A percentile compares a stretch with the other conserved stretches of the same genome.
Conservation (phyloP, 2,888 invertebrate species). For the Drosophila stalkeri region DNA sequence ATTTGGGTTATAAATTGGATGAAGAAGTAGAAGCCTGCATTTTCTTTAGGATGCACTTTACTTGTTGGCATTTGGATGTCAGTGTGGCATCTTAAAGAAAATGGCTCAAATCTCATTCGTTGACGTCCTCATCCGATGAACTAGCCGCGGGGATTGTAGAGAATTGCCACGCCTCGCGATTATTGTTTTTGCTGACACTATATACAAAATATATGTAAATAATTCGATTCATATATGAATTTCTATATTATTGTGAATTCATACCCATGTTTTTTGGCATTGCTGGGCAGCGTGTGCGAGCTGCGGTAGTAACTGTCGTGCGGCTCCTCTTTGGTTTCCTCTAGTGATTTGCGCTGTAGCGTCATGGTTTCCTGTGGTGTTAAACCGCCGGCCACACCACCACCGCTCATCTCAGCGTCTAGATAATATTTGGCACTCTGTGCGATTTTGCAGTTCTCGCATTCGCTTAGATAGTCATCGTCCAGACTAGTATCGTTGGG, state of each 20-base stretch:
- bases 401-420: slow-evolving; percentile 86
- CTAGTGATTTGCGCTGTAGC: slow-evolving; percentile 86
- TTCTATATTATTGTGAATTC: slow-evolving; percentile 32
- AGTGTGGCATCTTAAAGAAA: slow-evolving; percentile 82
- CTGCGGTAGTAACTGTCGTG: slow-evolving; percentile 87
- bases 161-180: slow-evolving; percentile 87
- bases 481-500: slow-evolving; percentile 86
- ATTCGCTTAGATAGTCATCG: slow-evolving; percentile 93
- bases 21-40: slow-evolving; percentile 61
- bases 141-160: slow-evolving; percentile 88
- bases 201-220: slow-evolving; percentile 1
- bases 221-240: background rate
- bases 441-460: slow-evolving; percentile 93
- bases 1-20: slow-evolving; percentile 6
- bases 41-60: slow-evolving; percentile 71
- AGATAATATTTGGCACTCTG: slow-evolving; percentile 89
- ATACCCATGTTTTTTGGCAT: slow-evolving; percentile 86
- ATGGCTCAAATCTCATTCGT: slow-evolving; percentile 86
- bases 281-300: slow-evolving; percentile 88
- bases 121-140: slow-evolving; percentile 85
- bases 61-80: slow-evolving; percentile 31
- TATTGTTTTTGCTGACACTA: slow-evolving; percentile 86
- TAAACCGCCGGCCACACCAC: slow-evolving; percentile 69
- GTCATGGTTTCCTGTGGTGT: slow-evolving; percentile 89
- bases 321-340: slow-evolving; percentile 84